Base-by-base conservation (phyloP, 2,888 invertebrate genomes). In the Dioctria linearis region DNA sequence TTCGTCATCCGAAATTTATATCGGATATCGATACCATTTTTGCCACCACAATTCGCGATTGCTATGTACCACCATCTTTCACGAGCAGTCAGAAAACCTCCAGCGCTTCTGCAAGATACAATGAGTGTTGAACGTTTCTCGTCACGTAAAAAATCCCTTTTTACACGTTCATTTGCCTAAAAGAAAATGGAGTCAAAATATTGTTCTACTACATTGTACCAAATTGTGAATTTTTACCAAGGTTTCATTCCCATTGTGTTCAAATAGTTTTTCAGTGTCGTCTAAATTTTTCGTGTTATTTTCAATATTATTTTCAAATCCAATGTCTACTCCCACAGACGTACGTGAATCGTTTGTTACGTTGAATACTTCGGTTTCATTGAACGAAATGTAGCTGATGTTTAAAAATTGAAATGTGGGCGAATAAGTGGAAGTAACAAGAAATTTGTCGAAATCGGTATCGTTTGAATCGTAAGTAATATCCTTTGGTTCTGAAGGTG, bases 1-100 rank as follows among this genome's bases (percentile, higher is more conserved):
- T 98, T 98, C 0, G 96, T 97, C 95, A 98, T 94, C 80, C 94
- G 90, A 84, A 98, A 93, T 85, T 92, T 93, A 88, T 96, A 98
- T 80, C 92, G 92, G 3, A 97, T 87, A 83, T 94, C 93, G 71
- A 97, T 90, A 2, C 97, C 97, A 92, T 93, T 92, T 42, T 90
- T 90, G 61, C 91, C 91, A 69, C 93, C 92, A 86, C 96, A 97
- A 86, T 95, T 95, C 83, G 95, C 94, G 51, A 96, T 90, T 1
- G 95, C 97, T 49, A 98, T 92, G 85, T 96, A 98, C 98, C 98
- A 98, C 98, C 98, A 98, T 43, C 98, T 89, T 86, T 96, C 96
- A 75, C 98, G 91, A 0, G 94, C 92, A 0, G 96, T 95, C 3
- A 93, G 90, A 87, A 97, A 97, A 78, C 92, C 90, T 78, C 96